Percentiles rank a stretch among this genome's conserved stretches.
Evolutionary conservation across 2,113 vertebrate genomes (phyloP).

Genomic region (Protomyctophum bolini): DNA sequence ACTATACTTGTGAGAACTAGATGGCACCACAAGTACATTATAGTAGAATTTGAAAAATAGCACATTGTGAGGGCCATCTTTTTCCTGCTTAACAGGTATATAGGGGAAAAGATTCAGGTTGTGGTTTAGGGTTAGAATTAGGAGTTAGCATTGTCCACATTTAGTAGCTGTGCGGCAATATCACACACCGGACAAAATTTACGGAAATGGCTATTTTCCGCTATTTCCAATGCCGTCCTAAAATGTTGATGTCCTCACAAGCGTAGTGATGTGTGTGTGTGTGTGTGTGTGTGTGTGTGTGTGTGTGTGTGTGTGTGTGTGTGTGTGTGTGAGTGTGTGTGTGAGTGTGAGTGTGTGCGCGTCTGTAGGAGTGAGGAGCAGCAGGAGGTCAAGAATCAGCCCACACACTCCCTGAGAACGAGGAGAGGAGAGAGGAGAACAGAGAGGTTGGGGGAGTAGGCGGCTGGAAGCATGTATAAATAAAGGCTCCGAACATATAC

Average conservation of each 20-base stretch:
- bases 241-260: no score
- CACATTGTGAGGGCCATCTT: no score
- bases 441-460: constrained; percentile 56
- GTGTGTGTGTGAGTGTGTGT: not conserved
- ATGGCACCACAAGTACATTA: no score
- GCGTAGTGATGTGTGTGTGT: not conserved
- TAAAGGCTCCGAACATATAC: constrained; percentile 38
- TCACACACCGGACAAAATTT: no score
- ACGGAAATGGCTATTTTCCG: no score
- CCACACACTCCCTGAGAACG: constrained; percentile 62
- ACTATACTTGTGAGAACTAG: not conserved
- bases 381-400: constrained; percentile 68
- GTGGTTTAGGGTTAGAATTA: no score
- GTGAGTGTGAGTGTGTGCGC: not conserved
- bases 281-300: not conserved
- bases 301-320: not conserved
- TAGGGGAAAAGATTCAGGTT: no score
- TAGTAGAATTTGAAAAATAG: no score
- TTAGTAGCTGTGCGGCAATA: no score
- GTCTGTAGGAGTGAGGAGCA: not conserved
- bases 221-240: no score
- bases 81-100: no score
- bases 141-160: no score
- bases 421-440: constrained; percentile 53
- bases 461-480: constrained; percentile 41